These are phyloP conservation scores for Pteronura brasiliensis DNA, from an alignment of 2,113 vertebrate species.

Conservation along the genomic window DNA sequence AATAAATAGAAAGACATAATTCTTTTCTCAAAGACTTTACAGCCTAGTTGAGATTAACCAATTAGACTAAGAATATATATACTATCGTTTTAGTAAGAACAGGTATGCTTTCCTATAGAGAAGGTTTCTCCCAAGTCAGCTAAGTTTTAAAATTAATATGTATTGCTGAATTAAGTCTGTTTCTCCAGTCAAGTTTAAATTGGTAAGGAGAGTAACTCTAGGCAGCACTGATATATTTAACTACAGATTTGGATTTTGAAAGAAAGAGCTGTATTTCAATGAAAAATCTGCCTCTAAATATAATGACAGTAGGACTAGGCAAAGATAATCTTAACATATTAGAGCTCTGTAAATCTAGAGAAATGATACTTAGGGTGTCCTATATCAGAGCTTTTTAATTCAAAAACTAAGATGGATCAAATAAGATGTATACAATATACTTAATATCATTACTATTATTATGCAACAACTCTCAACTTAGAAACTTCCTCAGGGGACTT, in stretches of 20 bases:
- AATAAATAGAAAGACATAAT: neutral
- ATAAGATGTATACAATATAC: neutral
- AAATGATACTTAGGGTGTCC: neutral
- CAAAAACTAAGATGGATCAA: neutral
- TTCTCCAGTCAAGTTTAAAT: neutral
- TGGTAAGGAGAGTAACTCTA: neutral
- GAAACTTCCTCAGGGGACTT: neutral
- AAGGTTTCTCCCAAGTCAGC: neutral
- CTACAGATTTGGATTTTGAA: conserved; percentile 27
- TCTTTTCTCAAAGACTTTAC: neutral
- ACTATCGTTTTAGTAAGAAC: neutral
- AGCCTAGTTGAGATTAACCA: neutral
- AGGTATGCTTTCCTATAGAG: neutral
- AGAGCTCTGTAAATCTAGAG: neutral
- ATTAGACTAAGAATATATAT: neutral
- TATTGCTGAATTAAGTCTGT: conserved; percentile 16
- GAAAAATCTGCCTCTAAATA: neutral
- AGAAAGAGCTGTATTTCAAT: neutral
- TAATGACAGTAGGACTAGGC: neutral
- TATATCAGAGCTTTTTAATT: conserved; percentile 3
- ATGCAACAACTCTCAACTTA: neutral
- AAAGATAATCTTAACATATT: neutral
- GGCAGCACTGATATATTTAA: neutral
- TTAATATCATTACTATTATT: neutral
- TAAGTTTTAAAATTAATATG: conserved; percentile 10